Evolutionary conservation across 23 tunicate genomes (phyloP).

Genomic region (Halocynthia roretzi): DNA sequence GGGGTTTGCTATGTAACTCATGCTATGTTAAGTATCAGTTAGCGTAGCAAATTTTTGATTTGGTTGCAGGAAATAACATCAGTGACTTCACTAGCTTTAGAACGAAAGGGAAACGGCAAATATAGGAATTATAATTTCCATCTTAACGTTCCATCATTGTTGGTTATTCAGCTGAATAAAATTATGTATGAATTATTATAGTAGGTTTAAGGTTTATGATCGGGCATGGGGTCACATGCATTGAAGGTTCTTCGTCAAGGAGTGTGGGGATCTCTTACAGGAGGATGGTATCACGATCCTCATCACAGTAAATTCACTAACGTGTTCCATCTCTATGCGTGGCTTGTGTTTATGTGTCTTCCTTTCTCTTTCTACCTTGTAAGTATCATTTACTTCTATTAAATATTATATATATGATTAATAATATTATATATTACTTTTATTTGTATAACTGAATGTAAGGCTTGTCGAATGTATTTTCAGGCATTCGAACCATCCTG

Average conservation of each 20-base stretch:
- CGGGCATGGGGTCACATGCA: constrained; percentile 37
- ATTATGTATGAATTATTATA: too few relatives aligned
- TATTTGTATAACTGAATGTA: background rate
- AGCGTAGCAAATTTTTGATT: too few relatives aligned
- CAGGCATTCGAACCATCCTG: constrained; percentile 12
- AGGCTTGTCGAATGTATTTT: background rate
- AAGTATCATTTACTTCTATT: constrained; percentile 11
- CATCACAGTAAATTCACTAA: constrained; percentile 66
- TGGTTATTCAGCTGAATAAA: too few relatives aligned
- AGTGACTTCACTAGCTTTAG: too few relatives aligned
- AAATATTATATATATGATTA: background rate
- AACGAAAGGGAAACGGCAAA: too few relatives aligned
- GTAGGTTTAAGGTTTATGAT: background rate
- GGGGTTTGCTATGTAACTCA: too few relatives aligned
- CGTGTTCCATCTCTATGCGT: constrained; percentile 71
- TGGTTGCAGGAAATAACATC: too few relatives aligned
- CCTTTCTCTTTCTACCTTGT: constrained; percentile 73
- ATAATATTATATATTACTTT: background rate
- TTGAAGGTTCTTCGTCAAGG: constrained; percentile 73
- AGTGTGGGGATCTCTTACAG: constrained; percentile 80
- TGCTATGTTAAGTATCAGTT: too few relatives aligned
- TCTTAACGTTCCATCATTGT: too few relatives aligned
- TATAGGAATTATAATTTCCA: too few relatives aligned
- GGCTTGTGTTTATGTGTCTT: constrained; percentile 61
- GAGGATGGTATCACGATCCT: constrained; percentile 87